Base-by-base conservation (phyloP, 1,140 invertebrate genomes). In the Campoletis sonorensis region DNA sequence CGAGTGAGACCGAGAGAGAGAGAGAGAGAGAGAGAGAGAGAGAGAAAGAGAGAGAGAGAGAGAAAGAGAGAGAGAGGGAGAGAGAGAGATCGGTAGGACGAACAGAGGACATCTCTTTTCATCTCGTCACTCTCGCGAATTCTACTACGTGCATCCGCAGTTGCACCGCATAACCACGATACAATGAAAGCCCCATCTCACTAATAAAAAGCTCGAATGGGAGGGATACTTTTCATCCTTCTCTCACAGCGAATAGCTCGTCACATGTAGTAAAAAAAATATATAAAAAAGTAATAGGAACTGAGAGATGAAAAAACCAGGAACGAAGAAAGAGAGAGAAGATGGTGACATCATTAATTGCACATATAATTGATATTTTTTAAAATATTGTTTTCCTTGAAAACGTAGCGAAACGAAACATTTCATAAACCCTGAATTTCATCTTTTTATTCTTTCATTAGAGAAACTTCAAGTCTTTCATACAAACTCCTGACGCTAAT, bases 1-100 rank as follows among this genome's bases (percentile, higher is more conserved):
- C 79, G 27, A n/a, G 37, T 54, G 26, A n/a, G 26, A 40, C 49
- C 77, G 45, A 81, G 68, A 82, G 67, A 80, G 54, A 10, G 49
- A n/a, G 80, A 82, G 71, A 51, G 75, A 40, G 67, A 54, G 16
- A 70, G n/a, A 54, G 67, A 77, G 37, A 68, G 45, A 30, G 51
- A 58, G 23, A 16, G 79, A 40, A 23, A 54, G 45, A 23, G 26
- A 16, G 68, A 82, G 67, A 80, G 54, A 10, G 49, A n/a, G 80
- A 82, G 71, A 51, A 71, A 40, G 67, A 54, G 16, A 70, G n/a
- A 54, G 67, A 77, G 37, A 68, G 45, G 21, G 51, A 58, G 23
- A 16, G 79, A 40, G 30, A 54, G 45, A 23, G 26, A 16, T 51
- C 51, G 73, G 37, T 33, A 79, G 81, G 49, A 82, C 58, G 68